These are phyloP conservation scores for Eulemur coronatus DNA, from an alignment of 2,797 vertebrate genomes.

Conservation along the genomic window DNA sequence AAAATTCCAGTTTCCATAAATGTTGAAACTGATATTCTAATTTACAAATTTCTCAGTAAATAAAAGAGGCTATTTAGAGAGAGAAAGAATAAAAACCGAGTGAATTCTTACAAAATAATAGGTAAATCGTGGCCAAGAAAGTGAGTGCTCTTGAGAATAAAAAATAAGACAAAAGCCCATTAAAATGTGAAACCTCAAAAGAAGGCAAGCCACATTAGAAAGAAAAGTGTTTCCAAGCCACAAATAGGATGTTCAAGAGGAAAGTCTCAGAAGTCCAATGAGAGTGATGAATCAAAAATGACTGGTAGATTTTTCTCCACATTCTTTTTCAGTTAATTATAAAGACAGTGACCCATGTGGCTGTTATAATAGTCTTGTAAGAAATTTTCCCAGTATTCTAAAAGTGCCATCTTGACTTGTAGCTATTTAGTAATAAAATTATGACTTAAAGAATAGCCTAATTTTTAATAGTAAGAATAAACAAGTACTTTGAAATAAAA, in stretches of 20 bases:
- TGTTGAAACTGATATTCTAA: slow-evolving; percentile 51
- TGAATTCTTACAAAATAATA: slow-evolving; percentile 40
- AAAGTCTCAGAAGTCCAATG: slow-evolving; percentile 57
- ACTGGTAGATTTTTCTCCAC: background rate
- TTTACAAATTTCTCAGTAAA: slow-evolving; percentile 64
- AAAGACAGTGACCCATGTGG: background rate
- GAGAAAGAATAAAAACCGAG: slow-evolving; percentile 37
- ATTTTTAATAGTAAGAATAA: background rate
- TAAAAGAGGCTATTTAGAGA: slow-evolving; percentile 38
- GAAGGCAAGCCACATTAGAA: slow-evolving; percentile 47
- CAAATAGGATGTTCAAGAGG: slow-evolving; percentile 57
- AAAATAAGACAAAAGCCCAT: slow-evolving; percentile 66
- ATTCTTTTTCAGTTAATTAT: slow-evolving; percentile 1
- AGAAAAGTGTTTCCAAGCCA: slow-evolving; percentile 64
- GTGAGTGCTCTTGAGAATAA: slow-evolving; percentile 52
- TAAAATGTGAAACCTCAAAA: slow-evolving; percentile 73
- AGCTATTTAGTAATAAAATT: background rate
- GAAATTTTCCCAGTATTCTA: background rate
- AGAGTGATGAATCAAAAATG: background rate
- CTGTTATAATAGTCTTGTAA: background rate
- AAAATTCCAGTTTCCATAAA: slow-evolving; percentile 46
- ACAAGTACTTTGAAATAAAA: background rate
- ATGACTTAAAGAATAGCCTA: background rate
- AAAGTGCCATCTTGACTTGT: background rate
- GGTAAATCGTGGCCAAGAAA: slow-evolving; percentile 13